Evolutionary conservation across 92 coral and sea anemone genomes (phyloP), one percentile per base, ranked within the genome.

Genomic region (Epizoanthus illoricatus): DNA sequence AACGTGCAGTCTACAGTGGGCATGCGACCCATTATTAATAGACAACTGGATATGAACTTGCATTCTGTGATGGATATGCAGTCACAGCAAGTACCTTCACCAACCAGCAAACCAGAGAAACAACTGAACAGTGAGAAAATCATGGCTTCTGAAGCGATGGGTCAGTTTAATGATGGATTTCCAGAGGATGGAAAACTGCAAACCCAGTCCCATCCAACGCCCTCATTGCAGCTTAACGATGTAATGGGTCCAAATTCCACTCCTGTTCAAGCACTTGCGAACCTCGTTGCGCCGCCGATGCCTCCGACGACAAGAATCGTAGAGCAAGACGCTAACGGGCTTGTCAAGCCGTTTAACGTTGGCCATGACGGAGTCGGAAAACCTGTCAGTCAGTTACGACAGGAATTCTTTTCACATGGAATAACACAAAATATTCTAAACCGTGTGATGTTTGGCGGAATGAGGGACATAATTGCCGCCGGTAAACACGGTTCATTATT

Each of bases 371-470:
- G 81, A 67, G 15, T 75, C 7, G 81, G 69, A 3, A 75, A 75
- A 12, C 56, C 68, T 19, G 81, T 60, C 36, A 39, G 81, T 60
- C 69, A 75, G 18, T n/a, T 75, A 54, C 43, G 81, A 60, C 69
- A 19, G 24, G 81, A 60, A 20, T 75, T 75, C 52, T 75, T 75
- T 61, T 41, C 69, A 11, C 82, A 88, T 70, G 97, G 97, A 23
- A 76, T 93, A 59, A 86, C 92, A 57, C 92, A 88, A 61, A 87
- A 79, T 33, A 62, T 92, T 20, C 82, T 93, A 12, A 67, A 84
- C 42, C 89, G 86, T 43, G 62, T 93, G 80, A 93, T 93, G 92
- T 93, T 88, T 85, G 97, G 94, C 21, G 71, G 82, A 78, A 11
- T 20, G 60, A 78, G 71, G 19, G 69, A 63, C 33, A 4, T 63